Evolutionary conservation across 2,888 invertebrate species (phyloP).

Genomic region (Nebria salina): DNA sequence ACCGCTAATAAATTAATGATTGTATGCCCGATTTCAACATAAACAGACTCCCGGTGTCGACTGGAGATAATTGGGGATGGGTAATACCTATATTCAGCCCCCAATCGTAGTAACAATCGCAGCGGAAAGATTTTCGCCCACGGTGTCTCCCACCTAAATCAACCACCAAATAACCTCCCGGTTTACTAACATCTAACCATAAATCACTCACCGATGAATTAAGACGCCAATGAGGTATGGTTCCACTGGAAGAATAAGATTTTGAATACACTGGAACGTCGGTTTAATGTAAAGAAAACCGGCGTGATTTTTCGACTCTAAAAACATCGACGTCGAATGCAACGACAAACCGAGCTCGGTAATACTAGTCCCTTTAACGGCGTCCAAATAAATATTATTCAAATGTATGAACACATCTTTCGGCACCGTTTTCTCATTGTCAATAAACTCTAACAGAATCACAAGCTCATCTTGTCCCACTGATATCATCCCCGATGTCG

Average conservation of each 20-base stretch:
- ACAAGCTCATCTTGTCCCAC: slow-evolving; percentile 87
- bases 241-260: slow-evolving; percentile 75
- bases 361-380: slow-evolving; percentile 73
- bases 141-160: slow-evolving; percentile 74
- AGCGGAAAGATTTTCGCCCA: slow-evolving; percentile 85
- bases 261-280: slow-evolving; percentile 83
- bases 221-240: slow-evolving; percentile 82
- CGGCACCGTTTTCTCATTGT: slow-evolving; percentile 71
- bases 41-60: slow-evolving; percentile 79
- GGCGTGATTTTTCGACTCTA: slow-evolving; percentile 78
- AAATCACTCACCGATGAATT: slow-evolving; percentile 70
- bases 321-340: slow-evolving; percentile 69
- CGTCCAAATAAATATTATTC: slow-evolving; percentile 76
- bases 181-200: background rate
- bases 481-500: slow-evolving; percentile 78
- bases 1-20: slow-evolving; percentile 85
- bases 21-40: slow-evolving; percentile 86
- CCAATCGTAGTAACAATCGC: slow-evolving; percentile 79
- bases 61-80: slow-evolving; percentile 85
- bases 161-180: background rate
- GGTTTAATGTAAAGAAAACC: slow-evolving; percentile 85
- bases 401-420: slow-evolving; percentile 80
- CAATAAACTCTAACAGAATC: slow-evolving; percentile 74
- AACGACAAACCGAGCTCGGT: slow-evolving; percentile 76
- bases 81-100: slow-evolving; percentile 87